Evolutionary conservation across 2,113 vertebrate species (phyloP), one percentile per base, ranked within the genome.

Genomic region (Psilopsiagon aurifrons): DNA sequence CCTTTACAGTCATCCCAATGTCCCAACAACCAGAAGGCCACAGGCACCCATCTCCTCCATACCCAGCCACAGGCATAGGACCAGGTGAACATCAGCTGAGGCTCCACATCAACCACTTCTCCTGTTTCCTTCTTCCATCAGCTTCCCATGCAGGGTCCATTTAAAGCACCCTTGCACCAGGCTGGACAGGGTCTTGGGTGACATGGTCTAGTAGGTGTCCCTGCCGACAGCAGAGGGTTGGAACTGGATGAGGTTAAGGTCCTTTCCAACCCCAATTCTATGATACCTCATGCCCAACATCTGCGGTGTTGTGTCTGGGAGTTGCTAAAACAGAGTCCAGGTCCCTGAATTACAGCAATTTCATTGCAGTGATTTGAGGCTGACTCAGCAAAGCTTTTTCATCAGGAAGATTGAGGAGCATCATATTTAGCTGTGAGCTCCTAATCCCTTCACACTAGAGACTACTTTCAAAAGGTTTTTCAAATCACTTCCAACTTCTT

Each of bases 361-460:
- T 49, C 49, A 92, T 84, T 69, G 20, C 39, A 62, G 11, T 13
- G 23, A 73, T 66, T 44, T 44, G 41, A 84, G 33, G 24, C 39
- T 63, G 29, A 23, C 43, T 68, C 31, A 4, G 14, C 23, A 82
- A 82, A 59, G 39, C 3, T 6, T 54, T 71, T 59, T 68, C 60
- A 55, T 22, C 51, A 66, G 46, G 27, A 11, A 86, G 33, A 76
- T 0, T 37, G 43, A 90, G 28, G 39, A 92, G 49, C 49, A 77
- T 37, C 47, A 67, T 19, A 47, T 67, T 80, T 37, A 68, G 86
- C 86, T 64, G n/a, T 19, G 15, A 41, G 17, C 13, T 86, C 44
- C 52, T 86, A 92, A 96, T 83, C 81, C 67, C 22, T 80, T 79
- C 86, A 95, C 66, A 60, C 16, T 60, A 49, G 86, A 94, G 37